These are phyloP conservation scores for Cebidichthys violaceus DNA, from an alignment of 2,113 vertebrate genomes.

Conservation along the genomic window DNA sequence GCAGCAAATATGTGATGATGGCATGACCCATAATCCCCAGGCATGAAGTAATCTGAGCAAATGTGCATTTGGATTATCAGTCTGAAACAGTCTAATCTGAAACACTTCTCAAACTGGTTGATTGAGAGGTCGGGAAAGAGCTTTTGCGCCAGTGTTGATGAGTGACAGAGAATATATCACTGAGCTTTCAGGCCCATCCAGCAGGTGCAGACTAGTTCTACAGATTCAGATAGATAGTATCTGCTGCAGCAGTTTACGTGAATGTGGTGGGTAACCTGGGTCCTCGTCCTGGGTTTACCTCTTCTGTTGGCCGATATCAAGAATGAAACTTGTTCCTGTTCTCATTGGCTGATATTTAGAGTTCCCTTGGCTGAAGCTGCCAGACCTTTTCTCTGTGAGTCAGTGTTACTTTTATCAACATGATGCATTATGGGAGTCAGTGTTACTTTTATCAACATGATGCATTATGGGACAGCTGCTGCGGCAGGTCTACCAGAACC, in stretches of 20 bases:
- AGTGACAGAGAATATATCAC: background rate
- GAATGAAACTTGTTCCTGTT: background rate
- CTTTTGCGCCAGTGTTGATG: background rate
- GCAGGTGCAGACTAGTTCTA: background rate
- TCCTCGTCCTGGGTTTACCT: background rate
- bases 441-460: constrained; percentile 19
- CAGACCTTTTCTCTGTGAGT: background rate
- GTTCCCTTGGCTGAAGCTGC: constrained; percentile 10
- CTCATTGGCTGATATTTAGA: constrained; percentile 7
- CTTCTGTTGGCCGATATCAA: background rate
- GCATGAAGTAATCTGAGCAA: constrained; percentile 72
- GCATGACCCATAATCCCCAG: constrained; percentile 60
- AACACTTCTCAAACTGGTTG: constrained; percentile 52
- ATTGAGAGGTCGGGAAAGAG: constrained; percentile 37
- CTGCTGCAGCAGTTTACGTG: background rate
- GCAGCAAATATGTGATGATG: constrained; percentile 53
- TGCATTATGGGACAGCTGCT: constrained; percentile 23
- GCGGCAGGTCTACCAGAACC: background rate
- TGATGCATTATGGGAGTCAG: constrained; percentile 17
- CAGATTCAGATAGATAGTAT: background rate
- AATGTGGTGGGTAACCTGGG: background rate
- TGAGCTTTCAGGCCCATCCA: background rate
- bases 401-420: constrained; percentile 17
- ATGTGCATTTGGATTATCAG: constrained; percentile 77
- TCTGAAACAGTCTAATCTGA: constrained; percentile 68